Base-by-base conservation (phyloP, 64 coral and sea anemone species). In the Stylophora pistillata region DNA sequence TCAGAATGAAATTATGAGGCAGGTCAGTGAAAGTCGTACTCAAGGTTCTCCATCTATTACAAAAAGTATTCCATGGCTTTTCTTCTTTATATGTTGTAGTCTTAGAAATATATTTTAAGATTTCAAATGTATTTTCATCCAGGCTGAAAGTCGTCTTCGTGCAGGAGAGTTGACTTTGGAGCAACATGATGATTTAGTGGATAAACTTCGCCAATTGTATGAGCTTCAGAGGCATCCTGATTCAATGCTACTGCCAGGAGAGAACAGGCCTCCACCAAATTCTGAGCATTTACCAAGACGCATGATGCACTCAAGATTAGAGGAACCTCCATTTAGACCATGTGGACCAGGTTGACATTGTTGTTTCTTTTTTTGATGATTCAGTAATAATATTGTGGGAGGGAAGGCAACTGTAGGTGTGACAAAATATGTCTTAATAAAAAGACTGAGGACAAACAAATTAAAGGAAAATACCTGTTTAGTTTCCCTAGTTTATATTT, bases 201-300 rank as follows among this genome's bases (percentile, higher is more conserved):
- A 99, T 27, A 99, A 99, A 74, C 91, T 99, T 71, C 75, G 87
- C 29, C 93, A 99, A 72, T 95, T 99, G 53, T 99, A 93, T 72
- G 93, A 95, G 55, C 93, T 99, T 28, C 97, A 99, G 47, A 89
- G 91, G 64, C 84, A 93, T 61, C 87, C 89, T 85, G 95, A 97
- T 61, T 62, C 73, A 37, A 56, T 83, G 23, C 77, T 68, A 15
- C 79, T 30, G 63, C 31, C 80, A 83, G 31, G 68, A 16, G 79
- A 91, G 29, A 53, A 9, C 72, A 86, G 62, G 78, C 60, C 20
- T 4, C 59, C 10, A 15, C 58, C 29, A 13, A 71, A 78, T 54
- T 74, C 30, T 61, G 56, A 86, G 13, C 58, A 69, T 10, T 25
- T 74, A 55, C 71, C 71, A 0, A 74, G 70, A 55, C 54, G 28